Percentiles rank a stretch among this genome's conserved stretches.
These are phyloP conservation scores for Pseudonaja textilis DNA, from an alignment of 2,113 vertebrate species.

Conservation along the genomic window DNA sequence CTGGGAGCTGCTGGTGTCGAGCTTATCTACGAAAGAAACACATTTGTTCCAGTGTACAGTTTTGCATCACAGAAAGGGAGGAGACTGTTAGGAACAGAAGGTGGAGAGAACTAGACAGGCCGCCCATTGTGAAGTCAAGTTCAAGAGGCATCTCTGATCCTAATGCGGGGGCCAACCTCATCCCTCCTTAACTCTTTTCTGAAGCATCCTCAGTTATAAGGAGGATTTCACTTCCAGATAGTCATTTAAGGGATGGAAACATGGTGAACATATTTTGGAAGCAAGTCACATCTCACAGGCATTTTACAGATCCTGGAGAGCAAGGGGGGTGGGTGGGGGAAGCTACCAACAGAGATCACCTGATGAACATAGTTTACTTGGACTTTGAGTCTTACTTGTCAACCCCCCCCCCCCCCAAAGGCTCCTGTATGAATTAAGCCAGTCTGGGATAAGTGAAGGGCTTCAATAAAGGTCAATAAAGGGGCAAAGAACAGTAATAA, in stretches of 20 bases:
- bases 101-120: too few species aligned
- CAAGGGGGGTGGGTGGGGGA: not conserved
- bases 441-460: not conserved
- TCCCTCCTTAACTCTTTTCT: not conserved
- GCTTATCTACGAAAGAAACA: conserved; percentile 50
- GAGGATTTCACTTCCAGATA: not conserved
- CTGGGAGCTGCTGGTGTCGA: conserved; percentile 57
- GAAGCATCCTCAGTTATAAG: not conserved
- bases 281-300: not conserved
- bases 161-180: not conserved
- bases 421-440: not conserved
- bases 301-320: not conserved
- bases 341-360: not conserved
- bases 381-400: not conserved
- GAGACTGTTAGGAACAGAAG: not conserved
- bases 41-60: not conserved
- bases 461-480: not conserved
- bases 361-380: not conserved
- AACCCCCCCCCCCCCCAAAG: not conserved
- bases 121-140: not conserved
- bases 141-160: not conserved
- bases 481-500: not conserved
- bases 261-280: not conserved
- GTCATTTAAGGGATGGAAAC: not conserved
- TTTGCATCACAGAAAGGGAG: fast-evolving